A percentile compares a stretch with the other conserved stretches of the same genome.
These are phyloP conservation scores for Aix galericulata DNA, from an alignment of 2,113 vertebrate genomes.

Conservation along the genomic window DNA sequence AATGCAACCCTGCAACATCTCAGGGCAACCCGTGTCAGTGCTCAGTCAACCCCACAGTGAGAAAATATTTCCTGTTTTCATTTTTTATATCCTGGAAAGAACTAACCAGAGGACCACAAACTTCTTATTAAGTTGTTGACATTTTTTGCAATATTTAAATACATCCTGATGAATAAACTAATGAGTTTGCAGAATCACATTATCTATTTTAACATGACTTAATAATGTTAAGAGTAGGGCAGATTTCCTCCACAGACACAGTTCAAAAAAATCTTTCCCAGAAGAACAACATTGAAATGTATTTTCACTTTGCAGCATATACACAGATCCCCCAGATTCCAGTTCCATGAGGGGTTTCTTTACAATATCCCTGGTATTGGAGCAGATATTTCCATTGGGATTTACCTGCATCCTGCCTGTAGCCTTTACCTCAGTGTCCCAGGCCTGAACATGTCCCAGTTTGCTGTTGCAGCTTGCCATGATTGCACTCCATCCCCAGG, in stretches of 20 bases:
- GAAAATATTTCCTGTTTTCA: background rate
- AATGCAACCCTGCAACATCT: background rate
- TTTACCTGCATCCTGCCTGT: background rate
- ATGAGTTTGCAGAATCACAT: background rate
- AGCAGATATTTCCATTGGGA: background rate
- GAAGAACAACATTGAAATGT: background rate
- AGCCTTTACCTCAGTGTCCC: background rate
- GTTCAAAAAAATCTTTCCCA: background rate
- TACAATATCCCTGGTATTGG: background rate
- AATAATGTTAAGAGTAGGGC: background rate
- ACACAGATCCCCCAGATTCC: background rate
- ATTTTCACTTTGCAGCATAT: background rate
- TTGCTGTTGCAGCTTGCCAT: rapidly evolving
- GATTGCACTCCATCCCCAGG: background rate
- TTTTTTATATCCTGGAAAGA: background rate
- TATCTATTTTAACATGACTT: background rate
- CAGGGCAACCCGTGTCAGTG: background rate
- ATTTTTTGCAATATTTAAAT: background rate
- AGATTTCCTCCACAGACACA: background rate
- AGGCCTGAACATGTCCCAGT: rapidly evolving
- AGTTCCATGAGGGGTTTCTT: rapidly evolving
- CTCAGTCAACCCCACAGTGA: background rate
- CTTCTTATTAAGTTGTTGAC: background rate
- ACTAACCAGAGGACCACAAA: background rate
- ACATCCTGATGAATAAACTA: background rate